Base-by-base conservation (phyloP, 2,113 vertebrate species). In the Carollia perspicillata region DNA sequence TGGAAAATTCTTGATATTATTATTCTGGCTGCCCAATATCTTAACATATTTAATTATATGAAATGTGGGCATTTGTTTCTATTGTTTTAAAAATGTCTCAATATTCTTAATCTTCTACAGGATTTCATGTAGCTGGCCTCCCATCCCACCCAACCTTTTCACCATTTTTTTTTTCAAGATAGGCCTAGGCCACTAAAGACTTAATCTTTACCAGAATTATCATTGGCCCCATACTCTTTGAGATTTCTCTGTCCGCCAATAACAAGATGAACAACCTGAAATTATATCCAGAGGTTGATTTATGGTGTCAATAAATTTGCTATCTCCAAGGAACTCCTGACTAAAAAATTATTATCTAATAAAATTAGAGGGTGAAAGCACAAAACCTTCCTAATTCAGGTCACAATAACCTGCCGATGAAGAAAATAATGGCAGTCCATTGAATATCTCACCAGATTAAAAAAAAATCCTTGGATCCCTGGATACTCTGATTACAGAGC, bases 331-430 rank as follows among this genome's bases (percentile, higher is more conserved):
- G 84, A 95, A 83, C 30, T 85, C 49, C 44, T 93, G 72, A 78
- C 66, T 88, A 90, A 49, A 95, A 93, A 96, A 96, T 97, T 86
- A 96, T 97, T 94, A 97, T 90, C 84, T 94, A 95, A 95, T 97
- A 95, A 86, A 96, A 97, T 97, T 94, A 95, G 93, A 91, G n/a
- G 49, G n/a, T 69, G 4, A 97, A 83, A 95, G 17, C 51, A 90
- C 88, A 85, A 89, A 93, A 58, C 0, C 66, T 96, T 90, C 37
- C 37, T 94, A 95, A 95, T 81, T 90, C 58, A 83, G 85, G 63
- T 95, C 90, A 95, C 35, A 89, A 58, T 93, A 90, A 84, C 37
- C 23, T 42, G 90, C 28, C 63, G 49, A 81, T 63, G 53, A 60
- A 94, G n/a, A 95, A 20, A 94, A 2, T 6, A 92, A 78, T 78